Percentiles rank a stretch among this genome's conserved stretches.
Evolutionary conservation across 1,140 invertebrate species (phyloP).

Genomic region (Oscheius sp.): DNA sequence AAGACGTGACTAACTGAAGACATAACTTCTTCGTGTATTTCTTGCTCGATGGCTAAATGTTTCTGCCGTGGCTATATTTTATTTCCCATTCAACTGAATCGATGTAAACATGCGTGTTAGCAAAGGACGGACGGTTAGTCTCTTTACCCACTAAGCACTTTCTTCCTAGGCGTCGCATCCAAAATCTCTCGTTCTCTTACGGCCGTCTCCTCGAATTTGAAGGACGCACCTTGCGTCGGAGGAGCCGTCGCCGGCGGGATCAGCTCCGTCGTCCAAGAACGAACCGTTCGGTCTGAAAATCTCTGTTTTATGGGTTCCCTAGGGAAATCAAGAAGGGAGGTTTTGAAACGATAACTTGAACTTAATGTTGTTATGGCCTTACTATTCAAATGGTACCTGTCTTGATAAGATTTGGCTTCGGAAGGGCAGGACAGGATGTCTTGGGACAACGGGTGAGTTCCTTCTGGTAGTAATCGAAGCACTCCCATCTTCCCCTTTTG

Average conservation of each 20-base stretch:
- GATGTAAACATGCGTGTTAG: too few species aligned
- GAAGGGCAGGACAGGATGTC: background rate
- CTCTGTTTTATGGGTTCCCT: background rate
- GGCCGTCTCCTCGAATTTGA: background rate
- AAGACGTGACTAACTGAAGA: too few species aligned
- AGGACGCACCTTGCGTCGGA: background rate
- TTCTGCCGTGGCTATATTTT: too few species aligned
- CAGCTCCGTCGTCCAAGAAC: background rate
- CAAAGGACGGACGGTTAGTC: too few species aligned
- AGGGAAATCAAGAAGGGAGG: background rate
- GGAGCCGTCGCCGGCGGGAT: background rate
- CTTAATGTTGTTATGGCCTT: too few species aligned
- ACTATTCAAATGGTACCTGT: too few species aligned
- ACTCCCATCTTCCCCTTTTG: conserved; percentile 14
- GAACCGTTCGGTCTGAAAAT: background rate
- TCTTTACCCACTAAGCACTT: background rate
- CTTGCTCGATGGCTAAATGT: too few species aligned
- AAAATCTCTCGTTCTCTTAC: too few species aligned
- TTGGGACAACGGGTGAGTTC: background rate
- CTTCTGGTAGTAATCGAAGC: conserved; percentile 9
- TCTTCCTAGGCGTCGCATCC: background rate
- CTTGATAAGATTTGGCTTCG: background rate
- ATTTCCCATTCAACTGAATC: too few species aligned
- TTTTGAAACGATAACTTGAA: background rate
- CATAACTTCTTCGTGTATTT: too few species aligned